phyloP scores from a whole-genome alignment of 2,888 invertebrate species.

The Heteromurus nitidus region DNA sequence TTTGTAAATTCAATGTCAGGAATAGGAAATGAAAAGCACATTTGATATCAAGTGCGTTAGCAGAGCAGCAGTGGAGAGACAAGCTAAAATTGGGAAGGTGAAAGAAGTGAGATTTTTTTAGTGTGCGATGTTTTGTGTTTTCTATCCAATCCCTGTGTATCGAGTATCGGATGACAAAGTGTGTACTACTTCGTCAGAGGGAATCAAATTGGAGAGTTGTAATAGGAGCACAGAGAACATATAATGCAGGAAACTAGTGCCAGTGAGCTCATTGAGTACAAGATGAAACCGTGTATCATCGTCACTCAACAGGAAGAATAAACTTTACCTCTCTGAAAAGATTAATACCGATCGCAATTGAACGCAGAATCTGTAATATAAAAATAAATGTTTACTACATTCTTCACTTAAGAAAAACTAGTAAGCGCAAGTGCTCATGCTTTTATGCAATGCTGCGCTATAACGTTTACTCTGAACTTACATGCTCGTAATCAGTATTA shows the following conservation, averaged over 20 bases:
- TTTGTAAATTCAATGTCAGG: constrained; percentile 38
- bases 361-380: background rate
- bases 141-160: too few relatives aligned
- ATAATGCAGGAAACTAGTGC: background rate
- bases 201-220: background rate
- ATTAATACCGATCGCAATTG: background rate
- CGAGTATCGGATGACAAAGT: too few relatives aligned
- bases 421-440: background rate
- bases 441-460: background rate
- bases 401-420: background rate
- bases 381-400: background rate
- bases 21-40: constrained; percentile 19
- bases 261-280: background rate
- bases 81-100: background rate
- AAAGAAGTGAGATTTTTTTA: background rate
- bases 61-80: background rate
- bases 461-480: background rate
- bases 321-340: background rate
- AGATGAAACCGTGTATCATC: background rate
- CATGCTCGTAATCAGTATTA: too few relatives aligned
- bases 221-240: background rate
- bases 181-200: background rate
- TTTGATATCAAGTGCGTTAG: constrained; percentile 3
- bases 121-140: background rate
- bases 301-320: background rate